Evolutionary conservation across 2,797 vertebrate genomes (phyloP), one percentile per base, ranked within the genome.

Genomic region (Borostomias antarcticus): DNA sequence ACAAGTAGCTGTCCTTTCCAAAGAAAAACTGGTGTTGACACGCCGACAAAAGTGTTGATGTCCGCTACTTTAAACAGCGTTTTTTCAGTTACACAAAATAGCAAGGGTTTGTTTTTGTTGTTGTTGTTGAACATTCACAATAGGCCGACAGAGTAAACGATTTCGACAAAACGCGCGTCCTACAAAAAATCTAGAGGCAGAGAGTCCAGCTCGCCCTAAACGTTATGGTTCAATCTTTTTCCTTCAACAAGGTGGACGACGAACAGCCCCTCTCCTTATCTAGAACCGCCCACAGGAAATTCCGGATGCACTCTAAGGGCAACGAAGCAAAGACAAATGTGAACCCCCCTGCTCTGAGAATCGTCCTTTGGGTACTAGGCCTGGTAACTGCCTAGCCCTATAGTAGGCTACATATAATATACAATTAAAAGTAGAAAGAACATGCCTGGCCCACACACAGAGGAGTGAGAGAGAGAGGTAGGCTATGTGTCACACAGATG

Each of bases 271-370:
- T 69, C 68, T 25, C 54, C 26, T 75, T 50, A 79, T 61, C 56
- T 64, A n/a, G 71, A 70, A 75, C 50, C 89, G 82, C 89, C 89
- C 0, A 73, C 72, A 17, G 82, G 77, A 80, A 79, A 64, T 7
- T n/a, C 50, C 1, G 48, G 78, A 83, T 48, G 77, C 15, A 63
- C 58, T 32, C 19, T 13, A 4, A 1, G 66, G 64, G 5, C 13
- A 17, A 1, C 15, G 0, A 70, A 83, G 78, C 75, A 57, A 82
- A 30, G 79, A 30, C 68, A 70, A 17, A 45, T 15, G 11, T 17
- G 19, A 29, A 56, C 26, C 29, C 17, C n/a, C n/a, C n/a, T n/a
- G n/a, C n/a, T n/a, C n/a, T n/a, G 15, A 73, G 80, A 84, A 77
- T 69, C 66, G 26, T 4, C 0, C 1, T 0, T 75, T 47, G 75